Evolutionary conservation across 2,888 invertebrate species (phyloP).

Genomic region (Noctua janthe): DNA sequence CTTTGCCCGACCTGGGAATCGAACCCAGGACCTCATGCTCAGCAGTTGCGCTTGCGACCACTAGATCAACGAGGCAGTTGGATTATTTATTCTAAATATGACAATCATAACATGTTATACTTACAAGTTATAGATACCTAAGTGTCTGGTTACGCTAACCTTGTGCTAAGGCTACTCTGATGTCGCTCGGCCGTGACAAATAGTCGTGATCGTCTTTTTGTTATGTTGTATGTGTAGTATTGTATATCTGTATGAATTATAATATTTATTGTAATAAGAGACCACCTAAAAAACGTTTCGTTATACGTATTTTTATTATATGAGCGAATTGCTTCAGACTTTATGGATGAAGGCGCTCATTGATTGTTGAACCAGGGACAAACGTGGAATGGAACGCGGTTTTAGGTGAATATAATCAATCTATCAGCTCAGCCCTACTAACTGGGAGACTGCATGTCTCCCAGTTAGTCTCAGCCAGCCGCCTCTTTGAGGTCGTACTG

Average conservation of each 20-base stretch:
- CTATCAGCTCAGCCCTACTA: background rate
- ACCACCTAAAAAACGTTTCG: background rate
- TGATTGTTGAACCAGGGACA: background rate
- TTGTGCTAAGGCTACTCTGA: conserved; percentile 64
- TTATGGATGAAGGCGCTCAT: background rate
- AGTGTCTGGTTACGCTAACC: conserved; percentile 70
- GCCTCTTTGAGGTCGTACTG: background rate
- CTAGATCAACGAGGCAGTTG: background rate
- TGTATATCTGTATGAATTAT: conserved; percentile 7
- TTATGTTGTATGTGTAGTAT: background rate
- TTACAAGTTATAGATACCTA: conserved; percentile 39
- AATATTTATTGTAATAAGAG: background rate
- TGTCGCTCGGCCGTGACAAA: conserved; percentile 68
- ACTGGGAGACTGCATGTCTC: no score
- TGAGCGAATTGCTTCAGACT: background rate
- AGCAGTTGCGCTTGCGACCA: no score
- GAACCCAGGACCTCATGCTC: no score
- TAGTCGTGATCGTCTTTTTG: conserved; percentile 54
- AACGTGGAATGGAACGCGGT: background rate
- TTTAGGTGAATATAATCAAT: background rate
- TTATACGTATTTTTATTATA: background rate
- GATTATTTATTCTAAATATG: background rate
- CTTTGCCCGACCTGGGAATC: no score
- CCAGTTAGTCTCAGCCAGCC: background rate
- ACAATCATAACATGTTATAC: background rate